Percentiles rank a stretch among this genome's conserved stretches.
Evolutionary conservation across 2,113 vertebrate species (phyloP).

Genomic region (Anthoscopus minutus): DNA sequence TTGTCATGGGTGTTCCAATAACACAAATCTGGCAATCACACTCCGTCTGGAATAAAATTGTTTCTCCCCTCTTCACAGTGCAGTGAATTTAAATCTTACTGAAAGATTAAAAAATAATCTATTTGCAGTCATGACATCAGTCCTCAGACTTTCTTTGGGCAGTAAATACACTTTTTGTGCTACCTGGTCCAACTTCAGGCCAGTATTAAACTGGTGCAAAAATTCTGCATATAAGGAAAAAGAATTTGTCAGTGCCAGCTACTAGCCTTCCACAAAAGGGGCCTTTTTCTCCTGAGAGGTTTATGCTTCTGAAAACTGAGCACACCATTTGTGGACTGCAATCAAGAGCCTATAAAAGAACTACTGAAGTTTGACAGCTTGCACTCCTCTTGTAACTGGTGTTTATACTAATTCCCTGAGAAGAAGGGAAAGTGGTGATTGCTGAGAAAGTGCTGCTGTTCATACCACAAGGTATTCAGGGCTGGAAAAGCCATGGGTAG

Average conservation of each 20-base stretch:
- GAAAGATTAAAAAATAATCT: conserved; percentile 1
- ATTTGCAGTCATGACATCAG: background rate
- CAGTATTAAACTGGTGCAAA: background rate
- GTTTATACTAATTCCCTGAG: background rate
- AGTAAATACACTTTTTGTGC: background rate
- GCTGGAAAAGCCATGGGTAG: accelerated
- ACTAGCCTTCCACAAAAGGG: background rate
- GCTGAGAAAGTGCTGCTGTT: background rate
- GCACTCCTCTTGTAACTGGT: background rate
- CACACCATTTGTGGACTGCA: background rate
- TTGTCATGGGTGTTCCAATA: background rate
- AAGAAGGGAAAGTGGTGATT: background rate
- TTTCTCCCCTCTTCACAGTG: background rate
- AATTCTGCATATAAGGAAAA: background rate
- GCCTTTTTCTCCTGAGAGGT: background rate
- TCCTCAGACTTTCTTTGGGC: background rate
- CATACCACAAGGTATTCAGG: background rate
- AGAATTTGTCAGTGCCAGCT: background rate
- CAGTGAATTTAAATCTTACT: background rate
- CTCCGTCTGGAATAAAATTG: background rate
- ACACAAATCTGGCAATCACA: background rate
- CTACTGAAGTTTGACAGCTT: background rate
- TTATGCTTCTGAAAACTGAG: background rate
- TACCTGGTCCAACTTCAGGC: background rate
- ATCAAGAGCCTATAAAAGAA: background rate